phyloP scores from a whole-genome alignment of 2,888 invertebrate species.

The Lobophora halterata region DNA sequence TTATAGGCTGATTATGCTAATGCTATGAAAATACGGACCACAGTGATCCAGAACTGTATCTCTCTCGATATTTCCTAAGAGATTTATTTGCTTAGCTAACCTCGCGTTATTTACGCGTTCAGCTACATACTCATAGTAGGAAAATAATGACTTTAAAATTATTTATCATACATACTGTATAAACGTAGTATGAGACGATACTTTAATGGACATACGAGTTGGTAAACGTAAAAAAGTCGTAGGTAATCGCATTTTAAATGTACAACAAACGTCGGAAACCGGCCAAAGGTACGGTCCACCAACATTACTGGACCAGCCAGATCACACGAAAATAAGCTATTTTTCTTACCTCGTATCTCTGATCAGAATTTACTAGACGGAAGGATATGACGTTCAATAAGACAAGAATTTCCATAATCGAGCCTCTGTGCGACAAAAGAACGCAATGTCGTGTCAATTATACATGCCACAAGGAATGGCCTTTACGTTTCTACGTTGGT shows the following conservation, averaged over 20 bases:
- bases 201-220: no score
- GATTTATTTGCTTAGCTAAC: no score
- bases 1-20: no score
- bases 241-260: not conserved
- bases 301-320: slow-evolving; percentile 1
- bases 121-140: no score
- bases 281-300: slow-evolving; percentile 9
- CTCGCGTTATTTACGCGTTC: no score
- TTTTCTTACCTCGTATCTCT: slow-evolving; percentile 4
- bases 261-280: slow-evolving; percentile 4
- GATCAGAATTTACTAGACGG: slow-evolving; percentile 1
- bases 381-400: slow-evolving; percentile 13
- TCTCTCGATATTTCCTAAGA: no score
- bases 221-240: slow-evolving; percentile 10
- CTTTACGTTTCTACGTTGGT: slow-evolving; percentile 24
- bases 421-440: slow-evolving; percentile 27
- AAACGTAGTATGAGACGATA: no score
- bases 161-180: no score
- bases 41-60: no score
- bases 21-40: no score
- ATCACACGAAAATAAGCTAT: slow-evolving; percentile 1
- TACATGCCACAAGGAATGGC: slow-evolving; percentile 26
- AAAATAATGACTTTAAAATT: no score
- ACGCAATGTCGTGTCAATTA: slow-evolving; percentile 28
- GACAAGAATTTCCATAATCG: slow-evolving; percentile 23